Evolutionary conservation across 2,113 vertebrate species (phyloP), one percentile per base, ranked within the genome.

Genomic region (Neolamprologus brichardi): DNA sequence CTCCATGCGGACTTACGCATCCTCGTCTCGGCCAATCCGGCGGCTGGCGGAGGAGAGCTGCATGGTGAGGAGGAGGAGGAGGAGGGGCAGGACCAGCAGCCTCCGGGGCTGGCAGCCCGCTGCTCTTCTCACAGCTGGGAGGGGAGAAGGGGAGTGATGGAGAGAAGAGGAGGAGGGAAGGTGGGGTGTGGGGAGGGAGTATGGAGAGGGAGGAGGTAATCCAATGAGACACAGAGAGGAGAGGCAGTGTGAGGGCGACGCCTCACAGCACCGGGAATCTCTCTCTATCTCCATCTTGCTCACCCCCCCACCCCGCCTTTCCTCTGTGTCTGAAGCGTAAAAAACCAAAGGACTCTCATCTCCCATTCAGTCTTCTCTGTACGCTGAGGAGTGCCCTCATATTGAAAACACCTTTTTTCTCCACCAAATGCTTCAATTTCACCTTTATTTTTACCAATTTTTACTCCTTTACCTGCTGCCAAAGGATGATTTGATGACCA

Each of bases 121-220:
- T 89, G 92, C 88, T 92, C 91, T 86, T 87, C 91, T 93, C 95
- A 96, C 94, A 96, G 94, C 95, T 96, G 94, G 95, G 95, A 95
- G 93, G 92, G 91, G 92, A 85, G 91, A 84, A 83, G 49, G 51
- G 84, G 64, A 80, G 87, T 72, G 90, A 78, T 75, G 82, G 89
- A 58, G 85, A 67, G 56, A 83, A 62, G 85, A 44, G 78, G 82
- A 30, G 82, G 46, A 51, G 80, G 58, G 18, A 28, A 37, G 75
- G 18, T 67, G 85, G 78, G 6, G 41, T 49, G 15, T 49, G 44
- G 51, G 64, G 18, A 67, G 87, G 78, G 70, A 64, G 67, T 75
- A 6, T 41, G 46, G 79, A 79, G 88, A 89, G 91, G 91, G 94
- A 92, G 91, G 92, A 90, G 90, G 91, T 94, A 95, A 95, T 95